Percentiles rank a stretch among this genome's conserved stretches.
Conservation (phyloP, 2,888 invertebrate species). For the Eilema depressum region DNA sequence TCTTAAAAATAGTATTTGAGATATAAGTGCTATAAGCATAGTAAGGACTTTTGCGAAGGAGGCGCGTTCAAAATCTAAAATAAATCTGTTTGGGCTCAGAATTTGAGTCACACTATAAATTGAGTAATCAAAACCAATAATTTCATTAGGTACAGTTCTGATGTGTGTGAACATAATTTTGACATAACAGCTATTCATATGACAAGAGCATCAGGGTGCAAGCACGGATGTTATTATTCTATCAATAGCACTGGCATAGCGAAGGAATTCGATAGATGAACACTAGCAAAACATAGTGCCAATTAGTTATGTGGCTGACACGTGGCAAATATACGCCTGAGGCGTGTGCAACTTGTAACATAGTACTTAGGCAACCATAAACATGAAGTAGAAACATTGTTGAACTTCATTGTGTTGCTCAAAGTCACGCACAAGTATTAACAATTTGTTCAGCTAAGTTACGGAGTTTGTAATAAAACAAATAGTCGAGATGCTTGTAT, state of each 20-base stretch:
- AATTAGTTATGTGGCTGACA: constrained; percentile 55
- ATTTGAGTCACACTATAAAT: not conserved
- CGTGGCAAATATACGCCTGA: constrained; percentile 64
- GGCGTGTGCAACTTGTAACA: constrained; percentile 36
- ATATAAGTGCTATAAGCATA: no score
- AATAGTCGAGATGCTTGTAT: not conserved
- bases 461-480: constrained; percentile 7
- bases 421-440: constrained; percentile 46
- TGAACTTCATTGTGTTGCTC: constrained; percentile 43
- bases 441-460: constrained; percentile 28
- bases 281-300: constrained; percentile 56
- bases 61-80: no score
- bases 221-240: constrained; percentile 67
- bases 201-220: constrained; percentile 63
- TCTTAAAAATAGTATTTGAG: no score
- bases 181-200: constrained; percentile 56
- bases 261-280: constrained; percentile 66
- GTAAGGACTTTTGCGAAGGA: no score
- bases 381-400: constrained; percentile 46
- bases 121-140: not conserved
- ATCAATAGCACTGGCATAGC: constrained; percentile 73
- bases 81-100: not conserved
- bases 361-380: constrained; percentile 44
- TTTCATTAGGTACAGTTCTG: not conserved
- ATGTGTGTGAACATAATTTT: constrained; percentile 21